Percentiles rank a stretch among this genome's conserved stretches.
Evolutionary conservation across 2,797 vertebrate genomes (phyloP).

Genomic region (Erpetoichthys calabaricus): DNA sequence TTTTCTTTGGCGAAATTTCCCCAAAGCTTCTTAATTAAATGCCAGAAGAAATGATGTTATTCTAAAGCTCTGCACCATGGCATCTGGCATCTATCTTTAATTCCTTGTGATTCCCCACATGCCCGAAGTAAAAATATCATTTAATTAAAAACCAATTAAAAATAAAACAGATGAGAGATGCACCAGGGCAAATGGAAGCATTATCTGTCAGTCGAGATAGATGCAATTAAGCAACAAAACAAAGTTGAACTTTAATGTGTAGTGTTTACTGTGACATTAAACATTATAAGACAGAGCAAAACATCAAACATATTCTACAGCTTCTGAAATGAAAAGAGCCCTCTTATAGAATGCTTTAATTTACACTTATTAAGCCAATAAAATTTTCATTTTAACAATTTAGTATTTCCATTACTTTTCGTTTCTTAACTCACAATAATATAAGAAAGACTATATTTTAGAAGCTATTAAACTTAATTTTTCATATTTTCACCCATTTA

Average conservation of each 20-base stretch:
- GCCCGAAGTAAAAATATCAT: conserved; percentile 1
- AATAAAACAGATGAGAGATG: conserved; percentile 2
- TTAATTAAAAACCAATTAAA: conserved; percentile 1
- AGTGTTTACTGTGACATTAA: neutral
- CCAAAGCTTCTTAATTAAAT: neutral
- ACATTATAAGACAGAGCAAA: neutral
- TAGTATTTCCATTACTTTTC: no score
- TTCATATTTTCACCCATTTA: no score
- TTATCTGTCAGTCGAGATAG: neutral
- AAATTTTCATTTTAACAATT: no score
- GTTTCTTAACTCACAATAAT: no score
- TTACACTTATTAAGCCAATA: no score
- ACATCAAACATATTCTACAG: no score
- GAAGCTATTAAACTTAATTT: no score
- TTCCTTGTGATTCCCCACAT: conserved; percentile 1
- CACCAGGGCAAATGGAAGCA: neutral
- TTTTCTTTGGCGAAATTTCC: neutral
- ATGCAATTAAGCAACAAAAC: neutral
- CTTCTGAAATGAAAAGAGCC: no score
- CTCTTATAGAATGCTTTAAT: no score
- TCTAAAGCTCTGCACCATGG: neutral
- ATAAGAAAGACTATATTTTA: no score
- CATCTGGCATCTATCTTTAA: neutral
- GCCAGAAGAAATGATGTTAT: neutral
- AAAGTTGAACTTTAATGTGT: conserved; percentile 1